Percentiles rank a stretch among this genome's conserved stretches.
Evolutionary conservation across 2,888 invertebrate species (phyloP).

Genomic region (Apoda limacodes): DNA sequence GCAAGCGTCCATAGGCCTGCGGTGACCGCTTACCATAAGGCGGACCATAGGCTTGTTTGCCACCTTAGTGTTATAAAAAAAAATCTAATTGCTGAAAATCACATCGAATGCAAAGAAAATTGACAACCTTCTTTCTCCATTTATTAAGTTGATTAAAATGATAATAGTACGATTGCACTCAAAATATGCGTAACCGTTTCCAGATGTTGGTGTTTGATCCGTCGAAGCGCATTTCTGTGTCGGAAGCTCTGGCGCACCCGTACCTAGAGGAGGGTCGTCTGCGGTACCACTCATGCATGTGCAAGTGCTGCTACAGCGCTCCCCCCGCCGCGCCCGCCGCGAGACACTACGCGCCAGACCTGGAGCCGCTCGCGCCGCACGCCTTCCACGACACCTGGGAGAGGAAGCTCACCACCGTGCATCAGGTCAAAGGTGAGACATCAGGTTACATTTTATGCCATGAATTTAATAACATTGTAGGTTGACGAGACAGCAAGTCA

Average conservation of each 20-base stretch:
- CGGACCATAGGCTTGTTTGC: no score
- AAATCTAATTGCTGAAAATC: no score
- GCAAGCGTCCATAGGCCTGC: no score
- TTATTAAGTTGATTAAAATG: no score
- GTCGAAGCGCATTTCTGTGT: conserved; percentile 94
- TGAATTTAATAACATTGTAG: no score
- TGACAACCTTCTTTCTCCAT: no score
- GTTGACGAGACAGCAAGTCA: no score
- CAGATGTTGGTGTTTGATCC: conserved; percentile 99
- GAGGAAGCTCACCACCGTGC: conserved; percentile 90
- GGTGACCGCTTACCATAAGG: no score
- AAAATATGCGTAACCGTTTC: not conserved
- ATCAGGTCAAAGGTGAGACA: conserved; percentile 98
- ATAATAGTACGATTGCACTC: no score
- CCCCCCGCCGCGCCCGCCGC: conserved; percentile 45
- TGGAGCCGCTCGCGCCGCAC: conserved; percentile 91
- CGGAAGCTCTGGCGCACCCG: conserved; percentile 95
- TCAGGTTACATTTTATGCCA: no score
- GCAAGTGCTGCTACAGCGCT: conserved; percentile 90
- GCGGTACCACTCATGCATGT: conserved; percentile 99
- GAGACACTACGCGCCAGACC: conserved; percentile 90
- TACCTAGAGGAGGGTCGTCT: conserved; percentile 98
- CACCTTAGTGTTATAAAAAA: no score
- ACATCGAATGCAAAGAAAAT: no score
- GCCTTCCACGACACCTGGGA: conserved; percentile 98